Base-by-base conservation (phyloP, 2,888 invertebrate species). In the Aphrophora alni region DNA sequence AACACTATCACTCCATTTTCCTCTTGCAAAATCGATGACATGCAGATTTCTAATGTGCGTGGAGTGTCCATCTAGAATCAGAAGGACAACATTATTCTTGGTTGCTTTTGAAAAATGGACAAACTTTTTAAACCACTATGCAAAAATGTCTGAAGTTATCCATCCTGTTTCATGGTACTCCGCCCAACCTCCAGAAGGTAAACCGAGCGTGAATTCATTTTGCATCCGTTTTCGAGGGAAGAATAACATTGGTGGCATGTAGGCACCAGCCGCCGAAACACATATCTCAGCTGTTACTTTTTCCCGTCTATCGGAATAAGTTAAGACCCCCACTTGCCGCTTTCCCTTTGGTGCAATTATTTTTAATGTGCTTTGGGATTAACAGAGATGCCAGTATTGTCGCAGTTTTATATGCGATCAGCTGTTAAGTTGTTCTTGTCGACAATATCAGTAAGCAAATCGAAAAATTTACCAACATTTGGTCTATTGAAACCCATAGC, bases 401-500 rank as follows among this genome's bases (percentile, higher is more conserved):
- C 84, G 72, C 80, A 83, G 82, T 86, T 85, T 77, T 84, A 85
- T 74, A 86, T 86, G 26, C 84, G 71, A 69, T 85, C 26, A n/a
- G 82, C 78, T 0, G 84, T 82, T 38, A 86, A 81, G 51, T 84
- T 84, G 78, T 84, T 27, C 85, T 85, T 77, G 75, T 80, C 77
- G 38, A 80, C 28, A 38, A 71, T 14, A 8, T 72, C 38, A 21
- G 27, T 38, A 24, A 81, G 33, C n/a, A 78, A 24, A 33, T 68
- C 26, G 75, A 80, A 33, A 8, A 33, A 33, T 33, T 33, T 33
- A 17, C 75, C 38, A 25, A 85, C 86, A 4, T 84, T 84, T 24
- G 82, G 80, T 85, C 84, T 86, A 76, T 87, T 87, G 76, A 88
- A 88, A 1, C 86, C 86, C 71, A 83, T 82, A 74, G 87, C 86